A percentile compares a stretch with the other conserved stretches of the same genome.
Conservation (phyloP, 2,113 vertebrate genomes). For the Oenanthe melanoleuca region DNA sequence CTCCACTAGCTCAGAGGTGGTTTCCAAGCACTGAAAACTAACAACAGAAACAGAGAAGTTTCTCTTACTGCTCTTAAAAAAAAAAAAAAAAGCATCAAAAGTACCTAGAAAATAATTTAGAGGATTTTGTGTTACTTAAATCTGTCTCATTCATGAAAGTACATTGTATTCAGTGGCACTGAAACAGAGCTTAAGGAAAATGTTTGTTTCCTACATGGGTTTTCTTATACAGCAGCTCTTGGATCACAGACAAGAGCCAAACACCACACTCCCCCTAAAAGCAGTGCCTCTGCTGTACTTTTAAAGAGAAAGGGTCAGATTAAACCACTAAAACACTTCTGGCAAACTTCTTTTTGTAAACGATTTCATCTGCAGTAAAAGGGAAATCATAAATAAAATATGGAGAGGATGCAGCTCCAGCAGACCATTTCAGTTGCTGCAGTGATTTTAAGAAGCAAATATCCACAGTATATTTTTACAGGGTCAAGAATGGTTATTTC, state of each 20-base stretch:
- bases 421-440: not conserved
- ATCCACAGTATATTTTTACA: not conserved
- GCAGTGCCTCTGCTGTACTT: not conserved
- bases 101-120: not conserved
- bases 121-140: not conserved
- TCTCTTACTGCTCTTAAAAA: not conserved
- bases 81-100: not conserved
- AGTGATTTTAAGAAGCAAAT: not conserved
- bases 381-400: not conserved
- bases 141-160: not conserved
- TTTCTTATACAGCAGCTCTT: not conserved
- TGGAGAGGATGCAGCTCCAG: not conserved
- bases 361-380: not conserved
- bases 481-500: not conserved
- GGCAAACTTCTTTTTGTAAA: not conserved
- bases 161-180: not conserved
- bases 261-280: constrained; percentile 41
- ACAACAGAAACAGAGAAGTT: not conserved
- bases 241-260: not conserved
- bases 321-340: not conserved
- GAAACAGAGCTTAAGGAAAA: not conserved
- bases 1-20: not conserved
- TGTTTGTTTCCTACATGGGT: not conserved
- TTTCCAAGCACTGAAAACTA: not conserved
- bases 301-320: constrained; percentile 66